Base-by-base conservation (phyloP, 1,140 invertebrate genomes). In the Euura saliciscinereae region DNA sequence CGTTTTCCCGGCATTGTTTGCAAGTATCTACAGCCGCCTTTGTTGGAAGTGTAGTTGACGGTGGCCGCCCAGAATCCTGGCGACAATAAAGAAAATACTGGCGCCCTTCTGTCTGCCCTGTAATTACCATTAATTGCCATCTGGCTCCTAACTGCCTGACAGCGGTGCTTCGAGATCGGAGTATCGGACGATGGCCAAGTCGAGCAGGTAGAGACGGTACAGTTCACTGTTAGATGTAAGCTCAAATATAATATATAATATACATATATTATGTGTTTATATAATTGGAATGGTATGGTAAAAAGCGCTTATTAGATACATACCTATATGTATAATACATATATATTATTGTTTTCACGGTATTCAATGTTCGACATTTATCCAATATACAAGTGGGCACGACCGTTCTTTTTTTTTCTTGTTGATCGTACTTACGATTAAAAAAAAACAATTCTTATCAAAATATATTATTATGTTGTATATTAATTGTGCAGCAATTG, bases 81-180 rank as follows among this genome's bases (percentile, higher is more conserved):
- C 51, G 51, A 59, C 51, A 59, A 59, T 59, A 59, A 8, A 59
- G 51, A 59, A 28, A 28, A 59, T 59, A 59, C 51, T 59, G 51
- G 8, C 5, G 51, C 51, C 51, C 51, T 59, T 59, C 51, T 59
- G 51, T 59, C 51, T 59, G 13, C 51, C 51, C 51, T 59, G 51
- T 59, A 59, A 59, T 59, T 59, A 59, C 51, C 51, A 59, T 59
- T 59, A 59, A 59, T 59, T 59, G 51, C 51, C 51, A 59, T 59
- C 51, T 59, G 51, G 51, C 51, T 59, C 5, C 51, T 59, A 59
- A 59, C 8, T n/a, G 51, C 51, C 51, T 59, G 51, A 59, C 51
- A 59, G 13, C 51, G 51, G 51, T 59, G 51, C 51, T 59, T 59
- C 51, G 8, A 59, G 51, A 59, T 59, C 51, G 51, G 51, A 59